Evolutionary conservation across 2,113 vertebrate species (phyloP), one percentile per base, ranked within the genome.

Genomic region (Nanorana parkeri): DNA sequence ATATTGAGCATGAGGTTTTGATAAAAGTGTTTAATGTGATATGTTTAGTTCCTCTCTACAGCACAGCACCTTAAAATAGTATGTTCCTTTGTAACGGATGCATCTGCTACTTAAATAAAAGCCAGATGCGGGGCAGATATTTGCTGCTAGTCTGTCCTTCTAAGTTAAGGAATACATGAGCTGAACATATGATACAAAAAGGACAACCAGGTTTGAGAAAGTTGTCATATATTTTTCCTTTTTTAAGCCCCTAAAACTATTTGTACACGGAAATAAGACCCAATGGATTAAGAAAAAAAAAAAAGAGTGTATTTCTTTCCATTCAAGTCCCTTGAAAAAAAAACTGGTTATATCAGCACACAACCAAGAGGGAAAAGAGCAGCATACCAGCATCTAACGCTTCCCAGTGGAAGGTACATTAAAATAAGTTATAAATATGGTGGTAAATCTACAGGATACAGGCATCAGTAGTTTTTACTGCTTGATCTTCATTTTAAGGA

Each of bases 31-130:
- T 54, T 26, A 26, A 71, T 71, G 47, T 20, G 41, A 19, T 17
- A 24, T 19, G 19, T 17, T 26, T 54, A 26, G 68, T 28, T 71
- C 23, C 68, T 28, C 47, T 55, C 19, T 23, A 19, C 52, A 51
- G 51, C 68, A 28, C 47, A 28, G 51, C 23, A 71, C 51, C 68
- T 41, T 69, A 26, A 47, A 69, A 71, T 55, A 71, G 68, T 28
- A 55, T 23, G 24, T 71, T 71, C 21, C 47, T 55, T 71, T 54
- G 68, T 52, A 54, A 52, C 47, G 47, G 24, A 56, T 73, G 19
- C 54, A 74, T 74, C 71, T 74, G 55, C 26, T 60, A 17, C 41
- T n/a, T 58, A 74, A 56, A 74, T 56, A 58, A 20, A 74, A 74
- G 71, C 71, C 71, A 74, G 71, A 58, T 74, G 71, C 58, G 17